These are phyloP conservation scores for Camponotus vicinus DNA, from an alignment of 1,140 invertebrate species.

Conservation along the genomic window DNA sequence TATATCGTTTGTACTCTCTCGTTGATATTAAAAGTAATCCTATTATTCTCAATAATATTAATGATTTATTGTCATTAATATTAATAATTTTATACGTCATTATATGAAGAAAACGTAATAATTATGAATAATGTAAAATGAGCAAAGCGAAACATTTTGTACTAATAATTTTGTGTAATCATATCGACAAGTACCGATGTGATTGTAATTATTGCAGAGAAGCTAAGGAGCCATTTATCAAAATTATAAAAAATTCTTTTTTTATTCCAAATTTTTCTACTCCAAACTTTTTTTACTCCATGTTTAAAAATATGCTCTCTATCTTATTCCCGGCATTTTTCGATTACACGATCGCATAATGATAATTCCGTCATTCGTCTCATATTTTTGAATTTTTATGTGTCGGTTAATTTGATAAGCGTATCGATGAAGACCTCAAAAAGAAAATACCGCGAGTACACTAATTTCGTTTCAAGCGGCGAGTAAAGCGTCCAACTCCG, in stretches of 20 bases:
- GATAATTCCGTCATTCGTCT: not conserved
- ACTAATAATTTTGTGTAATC: not conserved
- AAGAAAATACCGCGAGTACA: too few species aligned
- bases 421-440: constrained; percentile 27
- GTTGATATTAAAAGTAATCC: not conserved
- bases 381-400: not conserved
- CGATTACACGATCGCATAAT: not conserved
- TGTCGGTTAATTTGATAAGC: not conserved
- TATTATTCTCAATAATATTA: not conserved
- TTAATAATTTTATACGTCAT: not conserved
- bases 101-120: not conserved
- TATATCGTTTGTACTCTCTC: not conserved
- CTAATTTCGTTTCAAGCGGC: constrained; percentile 13
- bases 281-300: not conserved
- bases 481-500: not conserved
- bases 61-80: constrained; percentile 8
- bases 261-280: not conserved
- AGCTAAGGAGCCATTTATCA: not conserved
- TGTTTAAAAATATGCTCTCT: not conserved
- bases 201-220: not conserved
- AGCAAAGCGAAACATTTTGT: not conserved
- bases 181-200: not conserved
- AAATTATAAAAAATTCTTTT: not conserved
- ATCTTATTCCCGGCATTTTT: not conserved
- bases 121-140: constrained; percentile 10